These are phyloP conservation scores for Agrochola macilenta DNA, from an alignment of 2,888 invertebrate genomes.

Conservation along the genomic window DNA sequence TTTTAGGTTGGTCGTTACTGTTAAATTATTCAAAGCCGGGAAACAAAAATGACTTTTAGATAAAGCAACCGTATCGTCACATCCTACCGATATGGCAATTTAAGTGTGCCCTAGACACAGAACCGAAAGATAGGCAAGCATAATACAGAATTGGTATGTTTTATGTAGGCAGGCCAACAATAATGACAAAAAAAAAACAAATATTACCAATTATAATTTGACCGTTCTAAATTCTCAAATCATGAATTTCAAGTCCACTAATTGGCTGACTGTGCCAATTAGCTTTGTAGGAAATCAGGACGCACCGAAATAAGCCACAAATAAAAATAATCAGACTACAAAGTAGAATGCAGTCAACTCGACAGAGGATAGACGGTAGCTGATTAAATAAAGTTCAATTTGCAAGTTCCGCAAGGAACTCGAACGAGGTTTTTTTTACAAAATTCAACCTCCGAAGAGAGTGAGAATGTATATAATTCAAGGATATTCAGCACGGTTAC, in stretches of 20 bases:
- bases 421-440: neutral
- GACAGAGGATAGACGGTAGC: constrained; percentile 26
- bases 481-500: constrained; percentile 32
- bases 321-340: constrained; percentile 31
- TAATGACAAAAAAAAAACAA: neutral
- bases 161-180: constrained; percentile 2
- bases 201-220: neutral
- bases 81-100: constrained; percentile 77
- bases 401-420: constrained; percentile 21
- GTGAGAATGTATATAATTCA: constrained; percentile 43
- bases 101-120: constrained; percentile 60
- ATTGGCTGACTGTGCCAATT: constrained; percentile 40
- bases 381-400: constrained; percentile 40
- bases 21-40: constrained; percentile 66
- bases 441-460: constrained; percentile 13
- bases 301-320: constrained; percentile 1
- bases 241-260: constrained; percentile 17
- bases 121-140: constrained; percentile 44
- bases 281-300: constrained; percentile 25
- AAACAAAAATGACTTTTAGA: constrained; percentile 73
- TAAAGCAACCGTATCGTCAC: constrained; percentile 76
- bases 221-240: constrained; percentile 19
- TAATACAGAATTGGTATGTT: constrained; percentile 17
- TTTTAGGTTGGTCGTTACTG: constrained; percentile 55
- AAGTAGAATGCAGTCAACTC: constrained; percentile 29